Conservation (phyloP, 1,140 invertebrate genomes). For the Leptonema lineaticorne region DNA sequence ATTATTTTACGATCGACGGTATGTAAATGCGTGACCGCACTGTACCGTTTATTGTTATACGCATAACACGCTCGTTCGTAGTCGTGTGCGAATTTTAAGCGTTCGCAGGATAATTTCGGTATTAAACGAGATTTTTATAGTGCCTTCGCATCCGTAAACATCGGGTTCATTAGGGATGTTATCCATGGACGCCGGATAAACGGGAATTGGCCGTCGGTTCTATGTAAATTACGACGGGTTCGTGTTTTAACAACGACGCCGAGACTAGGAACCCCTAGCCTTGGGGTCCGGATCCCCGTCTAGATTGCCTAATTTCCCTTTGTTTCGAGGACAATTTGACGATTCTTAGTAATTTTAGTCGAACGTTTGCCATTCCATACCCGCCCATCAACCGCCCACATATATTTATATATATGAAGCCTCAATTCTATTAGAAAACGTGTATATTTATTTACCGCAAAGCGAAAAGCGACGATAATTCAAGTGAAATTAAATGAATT, state of each 20-base stretch:
- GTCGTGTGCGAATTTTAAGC: not conserved
- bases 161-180: conserved; percentile 5
- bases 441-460: not conserved
- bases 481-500: not conserved
- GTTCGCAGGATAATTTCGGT: not conserved
- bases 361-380: not conserved
- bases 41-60: too few species aligned
- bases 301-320: conserved; percentile 38
- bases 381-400: not conserved
- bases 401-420: not conserved
- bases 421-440: not conserved
- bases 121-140: conserved; percentile 18
- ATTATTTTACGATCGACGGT: too few species aligned
- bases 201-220: conserved; percentile 20
- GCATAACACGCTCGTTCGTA: too few species aligned
- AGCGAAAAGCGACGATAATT: not conserved
- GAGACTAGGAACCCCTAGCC: too few species aligned
- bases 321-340: conserved; percentile 30
- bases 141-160: conserved; percentile 22
- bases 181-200: not conserved
- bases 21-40: too few species aligned
- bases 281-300: too few species aligned
- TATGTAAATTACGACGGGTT: conserved; percentile 23
- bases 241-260: conserved; percentile 13
- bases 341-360: conserved; percentile 16